phyloP scores from a whole-genome alignment of 1,140 invertebrate species.

The Euwallacea similis region DNA sequence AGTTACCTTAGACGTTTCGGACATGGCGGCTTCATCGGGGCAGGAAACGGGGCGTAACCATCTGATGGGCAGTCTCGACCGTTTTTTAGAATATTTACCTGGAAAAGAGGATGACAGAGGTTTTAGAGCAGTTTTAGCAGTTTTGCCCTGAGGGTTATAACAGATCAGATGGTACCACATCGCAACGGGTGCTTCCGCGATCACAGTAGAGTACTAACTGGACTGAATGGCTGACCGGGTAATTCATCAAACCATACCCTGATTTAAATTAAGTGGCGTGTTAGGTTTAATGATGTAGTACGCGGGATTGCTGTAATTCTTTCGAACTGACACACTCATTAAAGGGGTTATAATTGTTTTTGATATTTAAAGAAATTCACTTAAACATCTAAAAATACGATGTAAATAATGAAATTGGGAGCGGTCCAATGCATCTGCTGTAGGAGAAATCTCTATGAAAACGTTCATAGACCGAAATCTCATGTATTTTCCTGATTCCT shows the following conservation, averaged over 20 bases:
- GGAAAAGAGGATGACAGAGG: constrained; percentile 30
- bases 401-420: not conserved
- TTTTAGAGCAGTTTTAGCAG: not conserved
- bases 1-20: constrained; percentile 28
- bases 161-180: constrained; percentile 9
- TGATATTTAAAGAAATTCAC: too few relatives aligned
- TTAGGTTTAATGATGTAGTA: too few relatives aligned
- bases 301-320: too few relatives aligned
- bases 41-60: constrained; percentile 39
- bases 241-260: constrained; percentile 9
- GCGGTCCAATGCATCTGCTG: not conserved
- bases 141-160: not conserved
- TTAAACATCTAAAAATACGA: not conserved
- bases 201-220: not conserved
- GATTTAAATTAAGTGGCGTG: too few relatives aligned
- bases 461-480: too few relatives aligned
- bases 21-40: constrained; percentile 31
- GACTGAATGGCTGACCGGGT: not conserved
- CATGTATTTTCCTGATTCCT: too few relatives aligned
- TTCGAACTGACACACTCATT: too few relatives aligned
- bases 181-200: not conserved
- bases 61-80: constrained; percentile 39
- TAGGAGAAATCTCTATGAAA: too few relatives aligned
- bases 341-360: too few relatives aligned
- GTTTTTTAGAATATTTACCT: constrained; percentile 40